These are phyloP conservation scores for Dipodomys ordii DNA, from an alignment of 2,113 vertebrate genomes.

Conservation along the genomic window DNA sequence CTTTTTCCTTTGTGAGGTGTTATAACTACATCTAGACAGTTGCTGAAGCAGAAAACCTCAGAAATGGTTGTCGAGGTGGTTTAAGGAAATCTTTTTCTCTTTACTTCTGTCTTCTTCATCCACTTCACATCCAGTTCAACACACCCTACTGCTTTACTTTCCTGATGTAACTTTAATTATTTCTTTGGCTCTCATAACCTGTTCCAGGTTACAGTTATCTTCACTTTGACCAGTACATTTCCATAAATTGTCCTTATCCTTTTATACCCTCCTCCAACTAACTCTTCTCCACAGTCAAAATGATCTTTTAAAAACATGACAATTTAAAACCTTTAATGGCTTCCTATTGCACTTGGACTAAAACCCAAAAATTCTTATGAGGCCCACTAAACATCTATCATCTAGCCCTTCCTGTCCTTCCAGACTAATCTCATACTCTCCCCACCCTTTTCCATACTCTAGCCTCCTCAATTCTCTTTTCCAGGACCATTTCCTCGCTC, in stretches of 20 bases:
- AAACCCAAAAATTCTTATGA: slow-evolving; percentile 17
- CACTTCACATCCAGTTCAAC: not conserved
- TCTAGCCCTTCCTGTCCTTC: not conserved
- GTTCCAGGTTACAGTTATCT: slow-evolving; percentile 15
- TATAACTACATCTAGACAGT: not conserved
- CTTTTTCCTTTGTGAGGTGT: not conserved
- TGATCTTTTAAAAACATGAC: slow-evolving; percentile 38
- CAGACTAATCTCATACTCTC: not conserved
- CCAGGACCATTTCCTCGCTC: not conserved
- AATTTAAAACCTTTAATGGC: slow-evolving; percentile 44
- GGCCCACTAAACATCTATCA: not conserved
- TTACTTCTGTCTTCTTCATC: not conserved
- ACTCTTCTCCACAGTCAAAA: slow-evolving; percentile 32
- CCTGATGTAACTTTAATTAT: slow-evolving; percentile 39
- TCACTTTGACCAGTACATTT: not conserved
- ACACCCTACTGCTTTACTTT: slow-evolving; percentile 14
- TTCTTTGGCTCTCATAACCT: slow-evolving; percentile 20
- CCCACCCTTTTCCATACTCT: not conserved
- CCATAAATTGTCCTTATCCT: slow-evolving; percentile 43
- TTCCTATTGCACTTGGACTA: slow-evolving; percentile 40
- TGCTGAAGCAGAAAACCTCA: slow-evolving; percentile 39
- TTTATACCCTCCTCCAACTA: slow-evolving; percentile 23
- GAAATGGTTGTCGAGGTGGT: not conserved
- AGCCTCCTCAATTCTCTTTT: slow-evolving; percentile 9
- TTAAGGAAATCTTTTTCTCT: not conserved